phyloP scores from a whole-genome alignment of 2,113 vertebrate genomes.

The Lontra canadensis region DNA sequence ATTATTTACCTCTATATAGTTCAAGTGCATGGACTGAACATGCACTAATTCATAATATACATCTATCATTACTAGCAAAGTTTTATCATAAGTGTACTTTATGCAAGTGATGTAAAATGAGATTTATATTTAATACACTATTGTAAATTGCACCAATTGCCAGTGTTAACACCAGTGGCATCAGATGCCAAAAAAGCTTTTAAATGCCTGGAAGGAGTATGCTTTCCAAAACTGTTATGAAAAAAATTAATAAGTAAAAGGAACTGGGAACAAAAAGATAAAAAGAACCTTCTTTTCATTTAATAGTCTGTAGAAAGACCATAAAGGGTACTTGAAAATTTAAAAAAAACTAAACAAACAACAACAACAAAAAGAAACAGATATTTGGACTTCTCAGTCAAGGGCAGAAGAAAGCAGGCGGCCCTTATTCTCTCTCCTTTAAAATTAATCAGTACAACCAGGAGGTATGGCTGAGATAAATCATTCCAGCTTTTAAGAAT shows the following conservation, averaged over 20 bases:
- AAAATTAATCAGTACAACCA: background rate
- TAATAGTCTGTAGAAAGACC: slow-evolving; percentile 35
- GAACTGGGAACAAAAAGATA: background rate
- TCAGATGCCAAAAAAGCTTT: slow-evolving; percentile 74
- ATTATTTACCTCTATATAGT: slow-evolving; percentile 9
- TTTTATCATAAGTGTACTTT: slow-evolving; percentile 43
- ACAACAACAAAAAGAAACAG: background rate
- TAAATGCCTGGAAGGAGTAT: slow-evolving; percentile 61
- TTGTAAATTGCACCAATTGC: slow-evolving; percentile 62
- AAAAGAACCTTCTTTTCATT: background rate
- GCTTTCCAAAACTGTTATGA: slow-evolving; percentile 50
- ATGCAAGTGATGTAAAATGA: slow-evolving; percentile 54
- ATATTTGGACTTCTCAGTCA: background rate
- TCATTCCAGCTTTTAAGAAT: background rate
- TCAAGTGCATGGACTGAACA: background rate
- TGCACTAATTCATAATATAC: slow-evolving; percentile 22
- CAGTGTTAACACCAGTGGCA: slow-evolving; percentile 56
- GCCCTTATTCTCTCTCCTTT: background rate
- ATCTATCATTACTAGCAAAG: slow-evolving; percentile 13
- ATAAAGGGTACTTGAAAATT: background rate
- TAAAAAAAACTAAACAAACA: background rate
- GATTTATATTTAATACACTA: slow-evolving; percentile 62
- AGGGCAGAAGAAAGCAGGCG: background rate
- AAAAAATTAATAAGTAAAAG: background rate
- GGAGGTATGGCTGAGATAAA: background rate